Evolutionary conservation across 1,140 invertebrate genomes (phyloP).

Genomic region (Pseudoatta argentina): DNA sequence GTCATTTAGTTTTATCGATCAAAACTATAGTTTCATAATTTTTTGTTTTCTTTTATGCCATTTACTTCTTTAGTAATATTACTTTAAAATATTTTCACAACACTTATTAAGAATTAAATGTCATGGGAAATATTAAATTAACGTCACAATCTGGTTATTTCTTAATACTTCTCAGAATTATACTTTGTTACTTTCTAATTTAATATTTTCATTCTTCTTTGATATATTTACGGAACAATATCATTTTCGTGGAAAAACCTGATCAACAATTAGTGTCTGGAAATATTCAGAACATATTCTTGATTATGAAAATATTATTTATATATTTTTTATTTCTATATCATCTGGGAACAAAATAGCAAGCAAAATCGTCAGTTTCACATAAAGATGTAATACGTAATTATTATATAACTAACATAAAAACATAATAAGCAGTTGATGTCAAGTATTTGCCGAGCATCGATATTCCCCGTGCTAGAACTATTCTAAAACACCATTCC

Average conservation of each 20-base stretch:
- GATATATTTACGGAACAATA: not conserved
- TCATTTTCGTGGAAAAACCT: not conserved
- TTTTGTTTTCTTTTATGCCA: not conserved
- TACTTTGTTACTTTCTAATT: conserved; percentile 13
- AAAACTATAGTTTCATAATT: not conserved
- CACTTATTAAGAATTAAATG: not conserved
- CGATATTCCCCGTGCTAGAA: not conserved
- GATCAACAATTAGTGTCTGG: not conserved
- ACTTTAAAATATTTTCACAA: not conserved
- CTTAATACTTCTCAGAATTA: not conserved
- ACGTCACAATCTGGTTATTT: not conserved
- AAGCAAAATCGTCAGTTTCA: not conserved
- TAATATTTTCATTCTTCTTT: not conserved
- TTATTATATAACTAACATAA: conserved; percentile 7
- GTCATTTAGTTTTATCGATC: not conserved
- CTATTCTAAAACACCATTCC: conserved; percentile 47
- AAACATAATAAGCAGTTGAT: conserved; percentile 41
- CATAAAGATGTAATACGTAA: not conserved
- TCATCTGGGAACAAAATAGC: not conserved
- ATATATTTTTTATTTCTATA: not conserved
- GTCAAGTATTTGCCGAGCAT: conserved; percentile 21
- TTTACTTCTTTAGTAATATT: not conserved
- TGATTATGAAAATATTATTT: conserved; percentile 2
- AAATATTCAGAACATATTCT: conserved; percentile 10
- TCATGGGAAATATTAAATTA: not conserved